phyloP scores from a whole-genome alignment of 2,797 vertebrate species.

The Thunnus albacares region DNA sequence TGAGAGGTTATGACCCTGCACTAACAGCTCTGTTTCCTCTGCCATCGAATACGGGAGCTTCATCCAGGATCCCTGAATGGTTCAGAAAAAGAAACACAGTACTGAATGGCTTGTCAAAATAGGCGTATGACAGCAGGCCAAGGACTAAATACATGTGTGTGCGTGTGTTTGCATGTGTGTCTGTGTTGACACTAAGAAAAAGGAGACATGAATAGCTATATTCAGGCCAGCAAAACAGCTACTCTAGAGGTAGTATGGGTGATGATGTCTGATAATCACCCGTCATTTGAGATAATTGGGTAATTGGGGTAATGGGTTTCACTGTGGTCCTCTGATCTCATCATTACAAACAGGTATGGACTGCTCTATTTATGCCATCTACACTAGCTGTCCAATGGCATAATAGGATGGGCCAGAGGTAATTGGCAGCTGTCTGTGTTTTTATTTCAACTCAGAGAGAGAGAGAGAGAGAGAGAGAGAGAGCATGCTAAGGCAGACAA shows the following conservation, averaged over 20 bases:
- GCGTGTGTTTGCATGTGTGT: constrained; percentile 29
- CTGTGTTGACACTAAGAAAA: constrained; percentile 68
- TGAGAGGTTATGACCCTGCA: constrained; percentile 68
- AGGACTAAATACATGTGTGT: constrained; percentile 37
- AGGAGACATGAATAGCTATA: constrained; percentile 63
- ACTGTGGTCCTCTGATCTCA: constrained; percentile 53
- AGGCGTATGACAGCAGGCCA: constrained; percentile 36
- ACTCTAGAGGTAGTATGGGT: constrained; percentile 33
- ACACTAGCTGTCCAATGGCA: constrained; percentile 32
- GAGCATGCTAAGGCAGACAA: constrained; percentile 15
- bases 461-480: not conserved
- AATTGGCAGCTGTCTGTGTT: constrained; percentile 57
- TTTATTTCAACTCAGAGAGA: constrained; percentile 36
- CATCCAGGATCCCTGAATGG: constrained; percentile 34
- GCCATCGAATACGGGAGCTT: constrained; percentile 51
- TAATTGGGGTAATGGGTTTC: constrained; percentile 79
- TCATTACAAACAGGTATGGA: constrained; percentile 67
- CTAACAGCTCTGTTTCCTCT: constrained; percentile 73
- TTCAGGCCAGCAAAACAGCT: constrained; percentile 53
- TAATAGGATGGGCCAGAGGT: constrained; percentile 56
- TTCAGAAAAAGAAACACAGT: constrained; percentile 57
- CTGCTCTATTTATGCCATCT: constrained; percentile 50
- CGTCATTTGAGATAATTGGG: constrained; percentile 80
- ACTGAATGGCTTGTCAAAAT: constrained; percentile 60
- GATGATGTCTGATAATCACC: constrained; percentile 78